phyloP scores from a whole-genome alignment of 2,888 invertebrate genomes.

The Stenodera caucasica region DNA sequence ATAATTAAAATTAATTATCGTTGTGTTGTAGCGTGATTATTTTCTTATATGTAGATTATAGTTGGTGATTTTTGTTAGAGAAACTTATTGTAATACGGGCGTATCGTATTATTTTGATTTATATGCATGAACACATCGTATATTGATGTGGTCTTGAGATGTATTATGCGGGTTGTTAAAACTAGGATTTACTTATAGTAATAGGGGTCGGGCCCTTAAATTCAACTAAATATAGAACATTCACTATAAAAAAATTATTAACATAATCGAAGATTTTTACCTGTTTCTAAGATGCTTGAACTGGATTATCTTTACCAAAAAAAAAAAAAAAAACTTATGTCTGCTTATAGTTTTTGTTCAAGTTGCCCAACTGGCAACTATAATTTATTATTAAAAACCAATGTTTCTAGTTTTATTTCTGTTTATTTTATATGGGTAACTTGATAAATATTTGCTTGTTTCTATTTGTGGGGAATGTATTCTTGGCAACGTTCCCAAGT shows the following conservation, averaged over 20 bases:
- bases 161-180: conserved; percentile 36
- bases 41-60: not conserved
- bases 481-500: conserved; percentile 12
- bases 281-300: conserved; percentile 9
- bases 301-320: too few species aligned
- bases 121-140: conserved; percentile 24
- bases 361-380: not conserved
- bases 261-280: conserved; percentile 6
- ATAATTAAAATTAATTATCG: not conserved
- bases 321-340: not conserved
- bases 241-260: not conserved
- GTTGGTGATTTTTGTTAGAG: not conserved
- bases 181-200: conserved; percentile 27
- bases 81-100: conserved; percentile 24
- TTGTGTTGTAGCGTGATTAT: too few species aligned
- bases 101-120: conserved; percentile 33
- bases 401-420: conserved; percentile 13
- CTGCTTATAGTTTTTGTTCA: not conserved
- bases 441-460: conserved; percentile 9
- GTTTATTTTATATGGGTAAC: conserved; percentile 10
- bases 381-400: conserved; percentile 10
- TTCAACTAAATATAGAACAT: conserved; percentile 27
- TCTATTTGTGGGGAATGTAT: conserved; percentile 8
- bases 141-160: conserved; percentile 32
- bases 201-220: conserved; percentile 12